Conservation (phyloP, 1,140 invertebrate genomes). For the Cotesia typhae region DNA sequence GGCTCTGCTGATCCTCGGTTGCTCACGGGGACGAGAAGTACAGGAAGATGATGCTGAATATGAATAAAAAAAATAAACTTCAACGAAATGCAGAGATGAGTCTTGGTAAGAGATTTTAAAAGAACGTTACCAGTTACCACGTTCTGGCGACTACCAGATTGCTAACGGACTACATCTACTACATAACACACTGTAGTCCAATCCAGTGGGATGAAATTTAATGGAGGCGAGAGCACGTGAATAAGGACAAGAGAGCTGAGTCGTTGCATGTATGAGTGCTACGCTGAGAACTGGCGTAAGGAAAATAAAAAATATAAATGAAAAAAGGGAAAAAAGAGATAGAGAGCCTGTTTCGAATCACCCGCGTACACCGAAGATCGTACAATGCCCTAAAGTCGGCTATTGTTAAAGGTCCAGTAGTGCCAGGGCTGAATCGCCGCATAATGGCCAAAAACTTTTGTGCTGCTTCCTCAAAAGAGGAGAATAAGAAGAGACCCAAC, state of each 20-base stretch:
- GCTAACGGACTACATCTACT: no score
- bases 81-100: not conserved
- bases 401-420: slow-evolving; percentile 45
- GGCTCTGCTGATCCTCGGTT: not conserved
- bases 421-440: slow-evolving; percentile 41
- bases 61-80: slow-evolving; percentile 22
- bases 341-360: slow-evolving; percentile 37
- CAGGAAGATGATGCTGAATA: slow-evolving; percentile 5
- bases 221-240: no score
- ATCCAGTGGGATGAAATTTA: slow-evolving; percentile 19
- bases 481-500: slow-evolving; percentile 31
- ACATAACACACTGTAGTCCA: not conserved
- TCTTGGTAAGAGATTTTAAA: not conserved
- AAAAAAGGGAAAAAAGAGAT: not conserved
- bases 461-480: slow-evolving; percentile 44
- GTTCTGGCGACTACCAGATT: not conserved
- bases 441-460: slow-evolving; percentile 47
- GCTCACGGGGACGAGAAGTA: not conserved
- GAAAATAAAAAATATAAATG: not conserved
- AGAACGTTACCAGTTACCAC: not conserved
- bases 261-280: no score
- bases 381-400: slow-evolving; percentile 50
- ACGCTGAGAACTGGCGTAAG: slow-evolving; percentile 22
- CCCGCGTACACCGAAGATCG: slow-evolving; percentile 26
- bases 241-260: not conserved